Base-by-base conservation (phyloP, 2,888 invertebrate species). In the Gisinianus flammeolus region DNA sequence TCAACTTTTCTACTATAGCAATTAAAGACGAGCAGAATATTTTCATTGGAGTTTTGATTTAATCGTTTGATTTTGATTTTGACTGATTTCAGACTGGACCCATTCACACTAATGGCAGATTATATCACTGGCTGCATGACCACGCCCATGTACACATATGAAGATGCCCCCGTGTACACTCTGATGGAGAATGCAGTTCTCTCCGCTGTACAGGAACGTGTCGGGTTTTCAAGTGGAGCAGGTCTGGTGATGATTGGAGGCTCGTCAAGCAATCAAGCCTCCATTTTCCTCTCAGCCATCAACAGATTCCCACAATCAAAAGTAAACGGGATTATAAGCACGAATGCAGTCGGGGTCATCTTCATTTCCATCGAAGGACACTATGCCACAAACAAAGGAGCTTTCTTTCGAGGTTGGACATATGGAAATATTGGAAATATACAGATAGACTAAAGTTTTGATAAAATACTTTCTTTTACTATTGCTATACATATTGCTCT, bases 151-250 rank as follows among this genome's bases (percentile, higher is more conserved):
- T 24, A 72, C 16, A 58, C 79, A 2, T 83, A 81, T 56, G 78
- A 78, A 16, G 80, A 80, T 28, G 72, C 69, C 22, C 83, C 83
- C 19, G 80, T 78, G 5, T 80, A 76, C 72, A 56, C 77, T 31
- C 24, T 81, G 28, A 81, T 81, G 81, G 83, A 83, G 64, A 68
- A 76, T 6, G 80, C 79, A 56, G 70, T 80, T n/a, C 33, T 77
- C 19, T 24, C 5, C 0, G 71, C 78, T 5, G 26, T 80, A 1
- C 5, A 58, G 6, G 28, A 78, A 52, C 56, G 77, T 0, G 77
- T 74, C 24, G 24, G 28, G 35, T 35, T 69, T 52, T 52, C 77
- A 1, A 35, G 54, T 22, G 76, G 52, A 0, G 64, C 19, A 31
- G 76, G 67, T 1, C 22, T 79, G 10, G 8, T 30, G 5, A 2